Evolutionary conservation across 2,113 vertebrate genomes (phyloP), one percentile per base, ranked within the genome.

Genomic region (Conger conger): DNA sequence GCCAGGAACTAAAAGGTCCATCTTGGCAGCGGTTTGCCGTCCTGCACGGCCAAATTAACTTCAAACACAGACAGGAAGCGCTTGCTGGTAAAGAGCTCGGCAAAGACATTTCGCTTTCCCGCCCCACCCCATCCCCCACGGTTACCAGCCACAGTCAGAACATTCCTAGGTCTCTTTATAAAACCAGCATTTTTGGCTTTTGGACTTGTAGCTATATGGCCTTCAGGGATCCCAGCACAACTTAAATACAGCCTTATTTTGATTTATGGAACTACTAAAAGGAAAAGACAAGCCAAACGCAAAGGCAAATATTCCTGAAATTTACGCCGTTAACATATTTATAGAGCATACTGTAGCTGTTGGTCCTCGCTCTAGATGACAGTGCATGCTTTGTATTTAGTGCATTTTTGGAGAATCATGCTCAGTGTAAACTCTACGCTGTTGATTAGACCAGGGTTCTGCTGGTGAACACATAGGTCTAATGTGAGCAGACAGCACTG

Each of bases 41-140:
- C 36, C 57, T 42, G 54, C 57, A 80, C 37, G 60, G 79, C n/a
- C 54, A 80, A 85, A 85, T 37, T 80, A 78, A 84, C 73, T 57
- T 57, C 18, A 79, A 35, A 84, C 40, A 15, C 78, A 68, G 79
- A 68, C 84, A 80, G 54, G 78, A 63, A 80, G 37, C 54, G 37
- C 37, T 68, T n/a, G 53, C 76, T 57, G 53, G 76, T 84, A 78
- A 57, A 38, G 42, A 8, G 73, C 82, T 23, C 77, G 73, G 18
- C 30, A 77, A 78, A 82, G 5, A 30, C 35, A 20, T 35, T 82
- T 37, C 35, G 63, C 36, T 68, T 23, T 37, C 53, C 17, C 8
- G n/a, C n/a, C n/a, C n/a, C n/a, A n/a, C n/a, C 57, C 4, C 57
- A 4, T 9, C 23, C 57, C 57, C 57, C 18, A 0, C 20, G 20